phyloP scores from a whole-genome alignment of 2,888 invertebrate species.

The Xanthorhoe spadicearia region DNA sequence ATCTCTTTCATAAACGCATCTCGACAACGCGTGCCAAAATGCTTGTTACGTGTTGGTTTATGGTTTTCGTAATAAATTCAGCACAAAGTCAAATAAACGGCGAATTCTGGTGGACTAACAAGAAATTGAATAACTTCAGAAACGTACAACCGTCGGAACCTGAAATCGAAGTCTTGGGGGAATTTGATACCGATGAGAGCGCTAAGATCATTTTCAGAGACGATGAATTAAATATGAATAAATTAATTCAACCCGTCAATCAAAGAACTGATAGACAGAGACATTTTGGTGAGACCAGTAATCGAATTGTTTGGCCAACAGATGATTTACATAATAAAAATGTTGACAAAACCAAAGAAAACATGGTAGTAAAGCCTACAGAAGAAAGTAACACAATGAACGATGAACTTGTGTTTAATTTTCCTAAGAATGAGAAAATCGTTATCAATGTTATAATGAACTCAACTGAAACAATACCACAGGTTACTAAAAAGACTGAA shows the following conservation, averaged over 20 bases:
- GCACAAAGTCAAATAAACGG: constrained; percentile 67
- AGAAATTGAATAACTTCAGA: constrained; percentile 59
- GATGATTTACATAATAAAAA: constrained; percentile 24
- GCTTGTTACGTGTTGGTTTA: constrained; percentile 51
- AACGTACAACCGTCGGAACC: constrained; percentile 56
- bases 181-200: constrained; percentile 71
- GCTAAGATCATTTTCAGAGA: constrained; percentile 68
- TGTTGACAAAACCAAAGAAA: constrained; percentile 23
- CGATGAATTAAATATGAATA: constrained; percentile 42
- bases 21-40: constrained; percentile 51
- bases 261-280: constrained; percentile 34
- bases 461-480: constrained; percentile 15
- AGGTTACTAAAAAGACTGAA: constrained; percentile 16
- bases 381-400: constrained; percentile 27
- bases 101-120: constrained; percentile 76
- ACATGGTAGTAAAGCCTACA: constrained; percentile 17
- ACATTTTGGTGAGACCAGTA: constrained; percentile 45
- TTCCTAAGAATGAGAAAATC: constrained; percentile 36
- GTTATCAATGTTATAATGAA: constrained; percentile 17
- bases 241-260: constrained; percentile 29
- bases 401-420: constrained; percentile 37
- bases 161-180: constrained; percentile 62
- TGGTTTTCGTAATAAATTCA: constrained; percentile 51
- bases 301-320: constrained; percentile 44
- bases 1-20: constrained; percentile 54